These are phyloP conservation scores for Zoanthus solanderi DNA, from an alignment of 92 coral and sea anemone genomes.

Conservation along the genomic window DNA sequence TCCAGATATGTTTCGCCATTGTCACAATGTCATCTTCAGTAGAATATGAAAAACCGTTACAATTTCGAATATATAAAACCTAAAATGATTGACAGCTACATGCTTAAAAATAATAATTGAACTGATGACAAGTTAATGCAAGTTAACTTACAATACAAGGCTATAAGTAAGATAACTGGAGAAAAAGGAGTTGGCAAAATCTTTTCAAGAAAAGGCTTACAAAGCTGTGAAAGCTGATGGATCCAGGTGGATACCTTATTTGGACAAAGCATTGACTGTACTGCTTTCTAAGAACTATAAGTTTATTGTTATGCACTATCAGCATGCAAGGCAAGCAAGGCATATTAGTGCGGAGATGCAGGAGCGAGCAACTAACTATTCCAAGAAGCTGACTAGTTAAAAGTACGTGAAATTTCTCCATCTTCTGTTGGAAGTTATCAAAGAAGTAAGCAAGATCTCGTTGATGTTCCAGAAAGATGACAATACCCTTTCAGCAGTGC, in stretches of 20 bases:
- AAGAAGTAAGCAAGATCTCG: conserved; percentile 38
- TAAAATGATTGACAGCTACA: too few relatives aligned
- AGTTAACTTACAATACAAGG: too few relatives aligned
- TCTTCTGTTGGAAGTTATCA: conserved; percentile 43
- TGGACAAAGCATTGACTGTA: conserved; percentile 30
- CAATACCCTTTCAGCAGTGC: conserved; percentile 39
- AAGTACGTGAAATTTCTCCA: conserved; percentile 42
- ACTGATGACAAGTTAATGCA: too few relatives aligned
- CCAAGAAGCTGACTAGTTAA: conserved; percentile 36
- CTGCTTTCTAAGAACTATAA: conserved; percentile 45
- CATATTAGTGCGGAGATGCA: conserved; percentile 54
- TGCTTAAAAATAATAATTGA: too few relatives aligned
- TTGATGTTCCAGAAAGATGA: conserved; percentile 53
- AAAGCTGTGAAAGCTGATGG: conserved; percentile 53
- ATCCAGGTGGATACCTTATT: conserved; percentile 45
- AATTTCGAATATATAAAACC: too few relatives aligned
- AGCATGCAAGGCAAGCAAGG: conserved; percentile 45
- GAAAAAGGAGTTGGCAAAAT: conserved; percentile 30
- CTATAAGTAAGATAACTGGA: too few relatives aligned
- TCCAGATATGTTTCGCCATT: too few relatives aligned
- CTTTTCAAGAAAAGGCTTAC: conserved; percentile 29
- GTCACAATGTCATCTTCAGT: too few relatives aligned
- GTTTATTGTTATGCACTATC: conserved; percentile 43
- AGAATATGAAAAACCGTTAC: too few relatives aligned
- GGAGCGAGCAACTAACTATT: conserved; percentile 20